A percentile compares a stretch with the other conserved stretches of the same genome.
These are phyloP conservation scores for Trachelus tabidus DNA, from an alignment of 2,888 invertebrate genomes.

Conservation along the genomic window DNA sequence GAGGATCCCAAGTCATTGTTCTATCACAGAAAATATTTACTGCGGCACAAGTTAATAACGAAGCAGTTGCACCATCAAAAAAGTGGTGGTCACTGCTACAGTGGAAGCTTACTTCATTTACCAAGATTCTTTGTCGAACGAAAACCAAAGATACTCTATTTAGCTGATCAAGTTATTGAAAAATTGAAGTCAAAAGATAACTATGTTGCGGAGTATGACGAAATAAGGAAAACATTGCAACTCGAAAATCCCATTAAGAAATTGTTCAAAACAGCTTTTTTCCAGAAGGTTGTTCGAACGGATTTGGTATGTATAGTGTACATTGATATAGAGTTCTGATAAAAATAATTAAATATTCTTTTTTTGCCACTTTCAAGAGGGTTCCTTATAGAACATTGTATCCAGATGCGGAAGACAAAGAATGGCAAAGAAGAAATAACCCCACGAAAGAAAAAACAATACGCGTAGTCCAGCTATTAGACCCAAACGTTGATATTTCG, in stretches of 20 bases:
- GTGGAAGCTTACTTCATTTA: conserved; percentile 71
- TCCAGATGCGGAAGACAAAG: conserved; percentile 69
- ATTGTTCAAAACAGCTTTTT: conserved; percentile 68
- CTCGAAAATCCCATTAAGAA: conserved; percentile 66
- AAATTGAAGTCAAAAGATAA: conserved; percentile 70
- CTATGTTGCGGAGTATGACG: conserved; percentile 68
- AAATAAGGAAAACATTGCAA: conserved; percentile 67
- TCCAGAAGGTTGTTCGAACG: conserved; percentile 69
- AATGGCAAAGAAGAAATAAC: conserved; percentile 68
- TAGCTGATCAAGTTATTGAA: conserved; percentile 70
- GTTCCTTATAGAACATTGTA: conserved; percentile 70
- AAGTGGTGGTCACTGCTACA: conserved; percentile 61
- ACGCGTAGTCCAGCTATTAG: conserved; percentile 69
- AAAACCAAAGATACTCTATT: conserved; percentile 68
- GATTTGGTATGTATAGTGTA: conserved; percentile 63
- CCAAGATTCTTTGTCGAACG: conserved; percentile 73
- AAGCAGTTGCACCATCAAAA: conserved; percentile 73
- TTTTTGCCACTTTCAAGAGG: conserved; percentile 52
- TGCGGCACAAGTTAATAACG: conserved; percentile 70
- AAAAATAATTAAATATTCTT: conserved; percentile 2
- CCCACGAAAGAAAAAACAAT: conserved; percentile 67
- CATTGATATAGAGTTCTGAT: not conserved
- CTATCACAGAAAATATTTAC: conserved; percentile 74
- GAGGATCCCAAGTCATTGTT: conserved; percentile 74
- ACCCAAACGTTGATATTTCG: conserved; percentile 69